phyloP scores from a whole-genome alignment of 2,797 vertebrate genomes.

The Enteromius mattozi region DNA sequence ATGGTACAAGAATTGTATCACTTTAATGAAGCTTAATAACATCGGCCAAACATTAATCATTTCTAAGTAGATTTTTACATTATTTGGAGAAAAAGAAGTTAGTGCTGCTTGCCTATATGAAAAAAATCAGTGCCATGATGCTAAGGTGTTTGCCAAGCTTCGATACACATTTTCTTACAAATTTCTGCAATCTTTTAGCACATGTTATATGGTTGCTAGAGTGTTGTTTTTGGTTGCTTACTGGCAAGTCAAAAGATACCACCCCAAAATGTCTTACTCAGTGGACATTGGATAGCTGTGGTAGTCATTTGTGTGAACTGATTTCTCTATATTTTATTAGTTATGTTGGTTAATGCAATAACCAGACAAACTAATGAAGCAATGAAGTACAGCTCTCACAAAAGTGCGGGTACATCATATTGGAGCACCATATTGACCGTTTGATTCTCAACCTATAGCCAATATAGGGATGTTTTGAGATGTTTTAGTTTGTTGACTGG shows the following conservation, averaged over 20 bases:
- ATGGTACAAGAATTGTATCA: too few species aligned
- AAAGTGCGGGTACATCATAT: neutral
- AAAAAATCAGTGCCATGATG: neutral
- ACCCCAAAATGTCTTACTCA: neutral
- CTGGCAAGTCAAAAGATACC: neutral
- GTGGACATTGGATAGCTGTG: neutral
- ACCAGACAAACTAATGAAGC: too few species aligned
- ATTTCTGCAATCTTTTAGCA: neutral
- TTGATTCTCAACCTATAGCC: neutral
- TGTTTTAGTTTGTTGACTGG: constrained; percentile 66
- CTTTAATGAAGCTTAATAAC: neutral
- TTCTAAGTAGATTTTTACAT: neutral
- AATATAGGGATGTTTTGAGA: constrained; percentile 54
- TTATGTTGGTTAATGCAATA: neutral
- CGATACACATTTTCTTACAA: neutral
- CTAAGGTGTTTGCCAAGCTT: neutral
- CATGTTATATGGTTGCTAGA: neutral
- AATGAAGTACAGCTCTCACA: neutral
- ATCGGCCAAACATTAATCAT: neutral
- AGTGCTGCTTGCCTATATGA: neutral
- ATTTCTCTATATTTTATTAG: neutral
- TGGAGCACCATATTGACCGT: neutral
- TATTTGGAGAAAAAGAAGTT: neutral
- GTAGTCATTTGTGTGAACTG: neutral
- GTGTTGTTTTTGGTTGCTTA: neutral